These are phyloP conservation scores for Megaustenia siamemsis DNA, from an alignment of 2,888 invertebrate species.

Conservation along the genomic window DNA sequence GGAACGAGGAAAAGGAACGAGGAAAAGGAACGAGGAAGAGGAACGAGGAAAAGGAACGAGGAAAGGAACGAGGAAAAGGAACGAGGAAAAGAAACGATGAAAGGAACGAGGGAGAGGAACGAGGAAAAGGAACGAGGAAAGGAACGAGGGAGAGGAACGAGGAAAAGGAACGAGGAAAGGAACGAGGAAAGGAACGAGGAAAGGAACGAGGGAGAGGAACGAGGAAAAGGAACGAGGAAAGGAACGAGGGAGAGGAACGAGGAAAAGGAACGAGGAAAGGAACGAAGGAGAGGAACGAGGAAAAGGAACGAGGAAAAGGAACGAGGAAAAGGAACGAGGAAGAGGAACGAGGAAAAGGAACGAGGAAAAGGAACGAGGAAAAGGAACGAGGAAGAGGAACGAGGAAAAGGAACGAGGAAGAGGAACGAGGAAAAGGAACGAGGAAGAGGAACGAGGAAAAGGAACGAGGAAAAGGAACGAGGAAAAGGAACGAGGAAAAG, in stretches of 20 bases:
- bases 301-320: not conserved
- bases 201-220: not conserved
- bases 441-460: not conserved
- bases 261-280: not conserved
- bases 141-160: not conserved
- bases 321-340: not conserved
- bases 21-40: not conserved
- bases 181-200: not conserved
- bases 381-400: not conserved
- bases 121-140: too few relatives aligned
- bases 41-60: not conserved
- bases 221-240: not conserved
- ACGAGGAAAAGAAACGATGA: too few relatives aligned
- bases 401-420: not conserved
- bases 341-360: too few relatives aligned
- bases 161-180: not conserved
- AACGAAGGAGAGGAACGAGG: not conserved
- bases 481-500: not conserved
- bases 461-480: not conserved
- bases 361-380: not conserved
- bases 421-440: not conserved
- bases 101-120: not conserved
- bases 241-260: not conserved
- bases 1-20: too few relatives aligned
- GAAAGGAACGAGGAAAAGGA: not conserved